Evolutionary conservation across 2,797 vertebrate genomes (phyloP).

Genomic region (Kryptopterus vitreolus): DNA sequence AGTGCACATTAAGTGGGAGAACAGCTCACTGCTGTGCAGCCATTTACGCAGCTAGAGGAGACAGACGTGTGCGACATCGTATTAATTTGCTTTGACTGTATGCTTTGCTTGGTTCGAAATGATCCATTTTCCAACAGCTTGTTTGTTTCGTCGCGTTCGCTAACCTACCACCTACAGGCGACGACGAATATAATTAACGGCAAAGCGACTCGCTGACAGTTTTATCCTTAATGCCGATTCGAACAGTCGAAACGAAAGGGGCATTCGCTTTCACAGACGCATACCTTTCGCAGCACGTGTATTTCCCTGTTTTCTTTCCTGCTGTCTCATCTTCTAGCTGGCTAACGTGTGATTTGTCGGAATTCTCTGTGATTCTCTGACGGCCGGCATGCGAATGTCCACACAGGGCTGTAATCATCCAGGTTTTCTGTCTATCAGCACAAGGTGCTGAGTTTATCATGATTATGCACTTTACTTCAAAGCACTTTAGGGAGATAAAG

Average conservation of each 20-base stretch:
- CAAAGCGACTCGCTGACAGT: background rate
- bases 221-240: background rate
- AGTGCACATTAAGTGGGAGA: constrained; percentile 37
- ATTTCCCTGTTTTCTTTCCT: constrained; percentile 33
- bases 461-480: constrained; percentile 36
- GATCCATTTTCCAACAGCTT: constrained; percentile 22
- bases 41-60: constrained; percentile 39
- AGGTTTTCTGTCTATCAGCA: constrained; percentile 31
- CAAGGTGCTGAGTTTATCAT: constrained; percentile 23
- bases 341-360: constrained; percentile 29
- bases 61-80: constrained; percentile 29
- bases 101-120: constrained; percentile 14
- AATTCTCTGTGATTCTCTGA: constrained; percentile 14
- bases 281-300: constrained; percentile 15
- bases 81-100: constrained; percentile 32
- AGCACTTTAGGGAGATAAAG: constrained; percentile 13
- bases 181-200: constrained; percentile 23
- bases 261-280: background rate
- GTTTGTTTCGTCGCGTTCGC: constrained; percentile 21
- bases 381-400: background rate
- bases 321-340: constrained; percentile 3
- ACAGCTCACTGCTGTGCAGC: constrained; percentile 28
- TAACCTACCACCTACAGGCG: constrained; percentile 23
- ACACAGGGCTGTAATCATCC: constrained; percentile 31
- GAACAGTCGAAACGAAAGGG: background rate